Evolutionary conservation across 2,797 vertebrate genomes (phyloP).

Genomic region (Urocyon cinereoargenteus): DNA sequence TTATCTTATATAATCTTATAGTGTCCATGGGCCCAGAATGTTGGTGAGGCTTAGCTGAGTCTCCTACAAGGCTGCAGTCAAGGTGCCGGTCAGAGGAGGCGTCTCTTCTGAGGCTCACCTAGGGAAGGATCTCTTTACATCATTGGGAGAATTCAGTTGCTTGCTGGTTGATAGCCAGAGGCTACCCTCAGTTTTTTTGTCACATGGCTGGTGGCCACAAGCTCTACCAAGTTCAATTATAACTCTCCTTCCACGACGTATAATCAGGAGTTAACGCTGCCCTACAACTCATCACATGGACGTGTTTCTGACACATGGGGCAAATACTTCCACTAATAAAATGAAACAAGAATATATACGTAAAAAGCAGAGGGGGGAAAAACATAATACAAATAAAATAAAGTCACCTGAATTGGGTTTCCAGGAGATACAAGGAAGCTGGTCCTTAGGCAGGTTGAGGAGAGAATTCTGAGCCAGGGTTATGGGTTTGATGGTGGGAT

Average conservation of each 20-base stretch:
- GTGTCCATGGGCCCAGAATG: neutral
- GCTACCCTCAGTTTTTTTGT: neutral
- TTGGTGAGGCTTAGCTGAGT: neutral
- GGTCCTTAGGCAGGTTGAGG: neutral
- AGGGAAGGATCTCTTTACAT: neutral
- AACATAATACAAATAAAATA: neutral
- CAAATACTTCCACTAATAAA: slow-evolving; percentile 20
- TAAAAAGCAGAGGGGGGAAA: neutral
- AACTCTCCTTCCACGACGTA: slow-evolving; percentile 42
- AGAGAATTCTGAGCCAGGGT: neutral
- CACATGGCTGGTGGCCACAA: neutral
- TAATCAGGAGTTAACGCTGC: slow-evolving; percentile 43
- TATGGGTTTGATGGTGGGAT: neutral
- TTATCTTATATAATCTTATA: neutral
- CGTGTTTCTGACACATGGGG: neutral
- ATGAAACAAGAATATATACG: neutral
- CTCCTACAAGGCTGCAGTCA: neutral
- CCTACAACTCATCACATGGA: neutral
- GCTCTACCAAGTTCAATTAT: slow-evolving; percentile 47
- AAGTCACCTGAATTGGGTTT: neutral
- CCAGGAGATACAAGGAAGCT: neutral
- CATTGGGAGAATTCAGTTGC: neutral
- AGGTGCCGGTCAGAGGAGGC: neutral
- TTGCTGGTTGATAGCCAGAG: neutral
- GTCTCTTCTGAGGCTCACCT: neutral